Evolutionary conservation across 1,140 invertebrate species (phyloP), one percentile per base, ranked within the genome.

Genomic region (Homalodisca vitripennis): DNA sequence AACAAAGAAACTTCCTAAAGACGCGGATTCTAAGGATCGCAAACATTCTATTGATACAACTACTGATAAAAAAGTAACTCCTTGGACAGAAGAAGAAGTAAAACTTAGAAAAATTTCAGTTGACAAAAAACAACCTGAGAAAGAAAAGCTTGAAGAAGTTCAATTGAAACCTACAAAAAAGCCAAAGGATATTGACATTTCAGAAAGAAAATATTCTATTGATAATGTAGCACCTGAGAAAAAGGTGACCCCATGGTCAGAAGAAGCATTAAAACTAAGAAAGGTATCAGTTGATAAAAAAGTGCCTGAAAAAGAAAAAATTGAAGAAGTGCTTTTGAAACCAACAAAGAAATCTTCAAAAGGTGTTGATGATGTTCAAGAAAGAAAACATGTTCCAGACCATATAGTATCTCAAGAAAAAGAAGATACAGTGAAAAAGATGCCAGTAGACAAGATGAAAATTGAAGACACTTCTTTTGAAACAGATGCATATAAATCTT

Each of bases 101-200:
- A 30, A 67, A 3, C 41, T 53, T 20, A 51, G 41, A 27, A 51
- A 53, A 53, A 27, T 51, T 2, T 27, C 24, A 22, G 17, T 48
- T 20, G 65, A 67, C 27, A 51, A 67, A 67, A 67, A 51, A 30
- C 14, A 2, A 10, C 27, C 47, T 27, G 48, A 67, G 22, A 51
- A 67, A 67, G 65, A 67, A 67, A 66, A 66, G 22, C 13, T 66
- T n/a, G 63, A 66, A 66, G 41, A 41, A 6, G 34, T 66, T 41
- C 63, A 66, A 24, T 66, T 66, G 26, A 66, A 66, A 66, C 31
- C 63, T n/a, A 64, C 72, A 73, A 72, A 68, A 66, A 74, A 31
- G 73, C 77, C 63, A 73, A 74, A 66, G 10, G 60, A 60, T 60
- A 29, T 60, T 26, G 31, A 63, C 17, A 31, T 48, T 1, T 26